Conservation (phyloP, 2,797 vertebrate genomes). For the Sphenopsis melanotis region DNA sequence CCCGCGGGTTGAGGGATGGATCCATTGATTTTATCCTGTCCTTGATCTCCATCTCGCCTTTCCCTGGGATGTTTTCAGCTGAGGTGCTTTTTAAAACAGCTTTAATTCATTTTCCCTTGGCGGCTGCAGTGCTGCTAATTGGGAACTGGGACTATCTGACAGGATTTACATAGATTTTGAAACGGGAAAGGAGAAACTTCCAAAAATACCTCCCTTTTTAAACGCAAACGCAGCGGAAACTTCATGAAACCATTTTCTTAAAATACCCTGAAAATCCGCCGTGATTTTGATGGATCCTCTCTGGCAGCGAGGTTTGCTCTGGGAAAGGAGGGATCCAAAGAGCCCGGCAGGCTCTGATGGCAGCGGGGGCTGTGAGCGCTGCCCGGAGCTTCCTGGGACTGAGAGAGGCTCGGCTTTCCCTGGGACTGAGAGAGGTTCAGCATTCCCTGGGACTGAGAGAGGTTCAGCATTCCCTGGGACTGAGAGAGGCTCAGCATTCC, state of each 20-base stretch:
- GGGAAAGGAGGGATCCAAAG: background rate
- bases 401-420: no score
- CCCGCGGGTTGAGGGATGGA: background rate
- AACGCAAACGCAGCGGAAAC: background rate
- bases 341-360: accelerated
- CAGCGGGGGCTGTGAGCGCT: background rate
- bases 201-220: background rate
- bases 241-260: background rate
- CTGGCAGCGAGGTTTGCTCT: background rate
- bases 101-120: background rate
- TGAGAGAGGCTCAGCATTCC: background rate
- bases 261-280: background rate
- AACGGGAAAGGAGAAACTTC: background rate
- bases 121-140: background rate
- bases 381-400: background rate
- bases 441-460: background rate
- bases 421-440: background rate
- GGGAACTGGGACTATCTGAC: background rate
- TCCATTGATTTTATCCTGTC: accelerated
- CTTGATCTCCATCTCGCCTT: background rate
- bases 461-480: background rate
- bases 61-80: background rate
- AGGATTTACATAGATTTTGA: background rate
- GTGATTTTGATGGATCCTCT: background rate
- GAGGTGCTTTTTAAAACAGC: background rate